phyloP scores from a whole-genome alignment of 2,888 invertebrate genomes.

The Tiliacea aurago region DNA sequence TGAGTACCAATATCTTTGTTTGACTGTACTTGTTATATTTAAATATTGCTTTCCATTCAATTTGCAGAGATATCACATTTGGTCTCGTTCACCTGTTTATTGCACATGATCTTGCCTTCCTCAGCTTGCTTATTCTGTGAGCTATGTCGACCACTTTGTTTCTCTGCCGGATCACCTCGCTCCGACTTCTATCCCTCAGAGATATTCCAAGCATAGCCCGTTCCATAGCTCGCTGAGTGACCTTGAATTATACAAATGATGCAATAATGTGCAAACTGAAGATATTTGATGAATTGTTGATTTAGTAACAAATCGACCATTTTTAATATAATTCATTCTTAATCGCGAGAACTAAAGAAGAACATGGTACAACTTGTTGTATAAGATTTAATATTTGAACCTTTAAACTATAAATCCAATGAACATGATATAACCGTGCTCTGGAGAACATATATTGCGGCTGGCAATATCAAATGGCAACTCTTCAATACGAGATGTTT shows the following conservation, averaged over 20 bases:
- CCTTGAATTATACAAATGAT: neutral
- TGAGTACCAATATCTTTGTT: neutral
- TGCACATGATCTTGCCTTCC: neutral
- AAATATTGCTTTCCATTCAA: neutral
- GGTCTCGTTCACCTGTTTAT: neutral
- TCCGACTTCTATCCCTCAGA: neutral
- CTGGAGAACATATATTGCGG: neutral
- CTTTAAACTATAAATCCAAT: neutral
- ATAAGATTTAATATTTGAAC: neutral
- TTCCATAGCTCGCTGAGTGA: neutral
- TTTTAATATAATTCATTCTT: neutral
- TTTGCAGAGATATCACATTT: conserved; percentile 5
- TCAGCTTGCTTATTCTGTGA: neutral
- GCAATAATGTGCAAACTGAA: neutral
- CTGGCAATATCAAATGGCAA: neutral
- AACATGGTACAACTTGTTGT: neutral
- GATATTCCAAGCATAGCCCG: neutral
- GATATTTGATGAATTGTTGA: neutral
- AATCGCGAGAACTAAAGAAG: neutral
- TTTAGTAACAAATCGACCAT: neutral
- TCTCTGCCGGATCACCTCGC: neutral
- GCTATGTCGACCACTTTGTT: neutral
- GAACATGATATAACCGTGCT: neutral
- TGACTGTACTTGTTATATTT: neutral
- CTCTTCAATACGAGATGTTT: neutral